These are phyloP conservation scores for Pteronura brasiliensis DNA, from an alignment of 2,113 vertebrate genomes.

Conservation along the genomic window DNA sequence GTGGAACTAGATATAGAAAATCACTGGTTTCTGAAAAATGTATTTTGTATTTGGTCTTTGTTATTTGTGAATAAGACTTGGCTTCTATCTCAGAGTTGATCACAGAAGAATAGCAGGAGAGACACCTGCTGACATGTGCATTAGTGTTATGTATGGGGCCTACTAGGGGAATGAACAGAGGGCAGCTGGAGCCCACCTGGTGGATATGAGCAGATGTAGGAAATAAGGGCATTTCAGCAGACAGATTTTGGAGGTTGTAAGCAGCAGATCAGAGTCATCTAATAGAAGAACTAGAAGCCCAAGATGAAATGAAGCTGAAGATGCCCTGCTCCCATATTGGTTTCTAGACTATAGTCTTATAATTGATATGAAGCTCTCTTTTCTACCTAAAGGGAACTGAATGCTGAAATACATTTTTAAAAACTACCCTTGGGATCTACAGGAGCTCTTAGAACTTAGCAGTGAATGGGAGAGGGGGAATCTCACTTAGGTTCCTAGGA, in stretches of 20 bases:
- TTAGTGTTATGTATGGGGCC: neutral
- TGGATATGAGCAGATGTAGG: too few relatives aligned
- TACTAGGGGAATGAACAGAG: neutral
- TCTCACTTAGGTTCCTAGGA: neutral
- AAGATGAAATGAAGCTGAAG: neutral
- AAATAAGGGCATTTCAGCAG: neutral
- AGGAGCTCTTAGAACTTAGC: neutral
- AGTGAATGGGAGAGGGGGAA: neutral
- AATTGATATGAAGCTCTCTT: neutral
- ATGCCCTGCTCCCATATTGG: neutral
- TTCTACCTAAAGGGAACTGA: neutral
- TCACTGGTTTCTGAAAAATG: neutral
- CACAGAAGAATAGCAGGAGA: neutral
- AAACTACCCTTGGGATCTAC: neutral
- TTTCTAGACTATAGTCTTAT: neutral
- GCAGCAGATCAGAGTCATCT: neutral
- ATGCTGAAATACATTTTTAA: neutral
- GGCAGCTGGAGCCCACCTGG: neutral
- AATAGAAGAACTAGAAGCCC: neutral
- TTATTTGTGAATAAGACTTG: neutral
- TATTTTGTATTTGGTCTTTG: neutral
- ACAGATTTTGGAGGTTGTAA: neutral
- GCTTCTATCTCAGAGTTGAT: neutral
- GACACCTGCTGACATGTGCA: neutral
- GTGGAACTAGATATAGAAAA: neutral